A percentile compares a stretch with the other conserved stretches of the same genome.
Evolutionary conservation across 2,888 invertebrate genomes (phyloP).

Genomic region (Drosophila emarginata): DNA sequence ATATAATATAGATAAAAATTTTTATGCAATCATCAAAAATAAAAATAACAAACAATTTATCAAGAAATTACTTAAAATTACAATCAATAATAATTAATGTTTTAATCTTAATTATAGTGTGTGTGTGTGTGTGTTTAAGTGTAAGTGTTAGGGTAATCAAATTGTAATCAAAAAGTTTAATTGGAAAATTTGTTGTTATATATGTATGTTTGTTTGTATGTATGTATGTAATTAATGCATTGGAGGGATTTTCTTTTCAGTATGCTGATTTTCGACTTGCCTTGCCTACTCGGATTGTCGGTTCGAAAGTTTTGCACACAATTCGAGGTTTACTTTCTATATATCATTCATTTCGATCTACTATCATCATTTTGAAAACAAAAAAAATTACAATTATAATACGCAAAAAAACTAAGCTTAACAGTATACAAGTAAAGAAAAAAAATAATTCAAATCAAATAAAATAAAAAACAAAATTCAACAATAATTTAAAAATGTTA

Average conservation of each 20-base stretch:
- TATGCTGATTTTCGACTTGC: slow-evolving; percentile 3
- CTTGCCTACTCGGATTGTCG: not conserved
- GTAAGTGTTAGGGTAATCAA: slow-evolving; percentile 14
- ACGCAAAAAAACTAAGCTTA: slow-evolving; percentile 45
- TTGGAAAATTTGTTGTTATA: not conserved
- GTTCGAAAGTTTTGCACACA: not conserved
- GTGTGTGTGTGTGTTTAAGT: slow-evolving; percentile 27
- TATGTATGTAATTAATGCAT: not conserved
- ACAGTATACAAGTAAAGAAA: slow-evolving; percentile 50
- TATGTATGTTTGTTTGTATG: not conserved
- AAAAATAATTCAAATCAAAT: slow-evolving; percentile 63
- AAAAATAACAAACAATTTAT: slow-evolving; percentile 72
- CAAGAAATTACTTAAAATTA: slow-evolving; percentile 60
- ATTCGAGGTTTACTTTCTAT: not conserved
- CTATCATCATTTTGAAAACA: not conserved
- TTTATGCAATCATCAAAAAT: slow-evolving; percentile 51
- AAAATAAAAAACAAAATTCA: slow-evolving; percentile 76
- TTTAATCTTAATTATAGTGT: slow-evolving; percentile 1
- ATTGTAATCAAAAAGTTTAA: slow-evolving; percentile 3
- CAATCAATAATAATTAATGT: slow-evolving; percentile 47
- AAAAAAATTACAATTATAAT: slow-evolving; percentile 14
- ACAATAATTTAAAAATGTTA: slow-evolving; percentile 78
- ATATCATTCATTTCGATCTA: not conserved
- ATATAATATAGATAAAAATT: slow-evolving; percentile 50
- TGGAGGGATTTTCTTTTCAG: slow-evolving; percentile 3